Evolutionary conservation across 2,888 invertebrate genomes (phyloP), one percentile per base, ranked within the genome.

Genomic region (Drosophila seclusa): DNA sequence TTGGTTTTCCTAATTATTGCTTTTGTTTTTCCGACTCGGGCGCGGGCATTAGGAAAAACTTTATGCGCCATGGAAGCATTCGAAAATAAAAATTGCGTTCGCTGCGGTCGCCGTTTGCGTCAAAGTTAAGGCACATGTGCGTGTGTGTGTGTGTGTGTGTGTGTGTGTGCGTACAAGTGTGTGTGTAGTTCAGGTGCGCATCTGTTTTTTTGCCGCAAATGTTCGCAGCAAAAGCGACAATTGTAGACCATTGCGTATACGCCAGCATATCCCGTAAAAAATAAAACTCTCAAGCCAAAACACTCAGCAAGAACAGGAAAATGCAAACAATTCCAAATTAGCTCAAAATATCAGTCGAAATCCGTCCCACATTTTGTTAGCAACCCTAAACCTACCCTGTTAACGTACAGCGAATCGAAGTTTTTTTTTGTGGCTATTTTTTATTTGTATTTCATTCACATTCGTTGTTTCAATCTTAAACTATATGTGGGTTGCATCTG

Each of bases 21-120:
- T 86, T 88, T 82, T 89, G 90, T 74, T 82, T 79, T 89, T 87
- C 85, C 88, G 82, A 89, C 78, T 85, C 88, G 85, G 89, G 88
- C 88, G 90, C 89, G 71, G 90, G 83, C 90, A 86, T 89, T 89
- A 82, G 82, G 83, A 74, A 89, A 89, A 86, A 88, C 88, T 86
- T 86, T 90, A 89, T 86, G 86, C 86, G 86, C 86, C 86, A 90
- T 88, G 85, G 90, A 86, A 86, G 86, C 86, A 86, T 88, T 86
- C 86, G 78, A 86, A 89, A 86, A 86, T 89, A 85, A 85, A 85
- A 85, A 85, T 87, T 77, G 89, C 73, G 77, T 82, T 66, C 76
- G 69, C 87, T 67, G 77, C 67, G 66, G 50, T 68, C 72, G 73
- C 50, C 64, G 74, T 82, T 87, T 89, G 76, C 85, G 88, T 85